Conservation (phyloP, 2,113 vertebrate genomes). For the Columba janthina region DNA sequence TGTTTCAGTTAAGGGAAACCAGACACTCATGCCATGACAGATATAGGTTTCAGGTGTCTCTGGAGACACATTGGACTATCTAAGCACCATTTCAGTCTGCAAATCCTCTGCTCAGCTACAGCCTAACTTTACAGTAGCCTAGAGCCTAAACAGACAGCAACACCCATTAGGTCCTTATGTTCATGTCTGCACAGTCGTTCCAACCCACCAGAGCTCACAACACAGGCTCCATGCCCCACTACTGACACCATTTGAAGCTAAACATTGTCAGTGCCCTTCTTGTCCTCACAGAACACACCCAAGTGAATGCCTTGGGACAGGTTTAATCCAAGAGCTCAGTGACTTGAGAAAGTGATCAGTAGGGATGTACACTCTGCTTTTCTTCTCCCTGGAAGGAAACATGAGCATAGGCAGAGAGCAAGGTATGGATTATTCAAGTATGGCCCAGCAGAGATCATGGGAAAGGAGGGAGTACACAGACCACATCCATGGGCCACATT, state of each 20-base stretch:
- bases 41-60: neutral
- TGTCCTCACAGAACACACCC: neutral
- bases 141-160: neutral
- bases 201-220: neutral
- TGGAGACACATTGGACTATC: neutral
- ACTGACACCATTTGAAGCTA: neutral
- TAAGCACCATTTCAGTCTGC: neutral
- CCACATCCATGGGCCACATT: fast-evolving
- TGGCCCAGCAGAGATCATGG: neutral
- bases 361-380: neutral
- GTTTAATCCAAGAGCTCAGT: neutral
- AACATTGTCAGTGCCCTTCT: neutral
- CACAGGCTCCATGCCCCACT: neutral
- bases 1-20: neutral
- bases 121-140: neutral
- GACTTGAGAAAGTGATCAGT: fast-evolving
- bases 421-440: neutral
- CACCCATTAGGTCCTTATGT: neutral
- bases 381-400: neutral
- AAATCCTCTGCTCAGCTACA: neutral
- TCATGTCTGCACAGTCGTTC: neutral
- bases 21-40: fast-evolving
- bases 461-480: neutral
- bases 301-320: neutral
- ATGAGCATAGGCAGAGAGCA: neutral